These are phyloP conservation scores for Metopia argyrocephala DNA, from an alignment of 2,888 invertebrate genomes.

Conservation along the genomic window DNA sequence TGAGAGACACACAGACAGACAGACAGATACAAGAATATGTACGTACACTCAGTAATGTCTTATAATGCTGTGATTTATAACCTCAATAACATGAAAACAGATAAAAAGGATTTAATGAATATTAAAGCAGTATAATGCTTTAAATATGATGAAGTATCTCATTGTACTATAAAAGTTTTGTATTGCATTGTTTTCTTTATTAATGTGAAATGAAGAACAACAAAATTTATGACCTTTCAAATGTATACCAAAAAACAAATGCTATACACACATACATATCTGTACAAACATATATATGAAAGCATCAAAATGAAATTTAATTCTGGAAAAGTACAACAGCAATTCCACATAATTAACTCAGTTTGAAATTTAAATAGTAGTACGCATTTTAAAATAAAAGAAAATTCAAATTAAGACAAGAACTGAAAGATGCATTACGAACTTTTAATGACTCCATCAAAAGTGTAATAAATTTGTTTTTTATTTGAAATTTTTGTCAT, in stretches of 20 bases:
- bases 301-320: neutral
- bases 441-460: no score
- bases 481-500: no score
- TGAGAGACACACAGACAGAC: neutral
- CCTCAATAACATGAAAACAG: conserved; percentile 52
- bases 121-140: conserved; percentile 42
- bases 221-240: conserved; percentile 24
- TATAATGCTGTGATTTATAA: conserved; percentile 61
- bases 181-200: neutral
- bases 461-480: no score
- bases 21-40: conserved; percentile 1
- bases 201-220: conserved; percentile 22
- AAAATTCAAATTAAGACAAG: neutral
- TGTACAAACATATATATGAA: no score
- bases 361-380: conserved; percentile 13
- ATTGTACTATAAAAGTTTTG: neutral
- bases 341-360: conserved; percentile 26
- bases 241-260: no score
- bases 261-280: no score
- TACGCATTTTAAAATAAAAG: neutral
- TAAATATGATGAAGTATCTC: conserved; percentile 4
- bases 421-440: neutral
- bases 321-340: no score
- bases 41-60: conserved; percentile 43
- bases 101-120: conserved; percentile 58